Evolutionary conservation across 2,888 invertebrate species (phyloP).

Genomic region (Chironomus tentans): DNA sequence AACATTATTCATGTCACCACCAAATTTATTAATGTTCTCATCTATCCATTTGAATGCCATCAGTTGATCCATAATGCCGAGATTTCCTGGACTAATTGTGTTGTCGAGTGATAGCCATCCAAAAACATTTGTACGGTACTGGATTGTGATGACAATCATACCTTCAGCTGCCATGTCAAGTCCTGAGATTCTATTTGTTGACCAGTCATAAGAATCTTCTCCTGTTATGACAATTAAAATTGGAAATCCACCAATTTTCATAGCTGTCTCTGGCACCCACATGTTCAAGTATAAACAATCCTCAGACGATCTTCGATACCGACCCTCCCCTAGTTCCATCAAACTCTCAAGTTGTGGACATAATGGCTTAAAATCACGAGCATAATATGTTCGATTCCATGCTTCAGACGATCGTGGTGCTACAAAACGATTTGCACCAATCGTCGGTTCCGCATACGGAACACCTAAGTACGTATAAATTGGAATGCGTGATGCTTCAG

Average conservation of each 20-base stretch:
- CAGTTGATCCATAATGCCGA: conserved; percentile 77
- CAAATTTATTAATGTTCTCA: conserved; percentile 67
- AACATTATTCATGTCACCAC: conserved; percentile 69
- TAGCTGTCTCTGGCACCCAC: conserved; percentile 62
- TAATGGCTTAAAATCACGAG: conserved; percentile 58
- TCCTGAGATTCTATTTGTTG: conserved; percentile 50
- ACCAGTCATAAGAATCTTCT: conserved; percentile 55
- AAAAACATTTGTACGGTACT: conserved; percentile 61
- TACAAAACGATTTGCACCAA: conserved; percentile 63
- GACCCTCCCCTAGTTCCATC: conserved; percentile 19
- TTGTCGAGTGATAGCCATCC: conserved; percentile 54
- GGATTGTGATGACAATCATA: conserved; percentile 58
- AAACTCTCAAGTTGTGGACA: conserved; percentile 51
- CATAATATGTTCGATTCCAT: conserved; percentile 60
- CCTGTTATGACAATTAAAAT: conserved; percentile 45
- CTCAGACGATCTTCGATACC: conserved; percentile 44
- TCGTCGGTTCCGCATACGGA: conserved; percentile 71
- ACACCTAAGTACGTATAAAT: conserved; percentile 66
- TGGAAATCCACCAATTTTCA: conserved; percentile 41
- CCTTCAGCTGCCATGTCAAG: conserved; percentile 64
- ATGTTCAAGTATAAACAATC: conserved; percentile 87
- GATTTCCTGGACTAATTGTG: conserved; percentile 62
- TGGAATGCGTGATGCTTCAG: conserved; percentile 50
- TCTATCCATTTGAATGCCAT: conserved; percentile 68
- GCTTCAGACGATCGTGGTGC: background rate